Percentiles rank a stretch among this genome's conserved stretches.
Evolutionary conservation across 2,888 invertebrate species (phyloP).

Genomic region (Chironomus tentans): DNA sequence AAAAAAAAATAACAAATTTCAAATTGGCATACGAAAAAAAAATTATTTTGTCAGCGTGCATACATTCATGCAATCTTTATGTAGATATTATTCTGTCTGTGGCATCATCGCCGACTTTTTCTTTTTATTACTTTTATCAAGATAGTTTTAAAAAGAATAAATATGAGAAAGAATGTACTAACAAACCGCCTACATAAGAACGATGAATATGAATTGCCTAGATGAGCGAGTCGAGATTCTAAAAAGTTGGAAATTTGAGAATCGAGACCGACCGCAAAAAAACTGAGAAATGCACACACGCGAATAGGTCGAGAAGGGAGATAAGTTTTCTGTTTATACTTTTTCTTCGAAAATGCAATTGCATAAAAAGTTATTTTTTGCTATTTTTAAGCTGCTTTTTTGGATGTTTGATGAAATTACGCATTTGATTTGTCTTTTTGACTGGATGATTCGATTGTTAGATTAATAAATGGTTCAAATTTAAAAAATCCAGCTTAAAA

Average conservation of each 20-base stretch:
- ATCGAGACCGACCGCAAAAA: not conserved
- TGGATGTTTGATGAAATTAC: too few species aligned
- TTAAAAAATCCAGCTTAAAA: too few species aligned
- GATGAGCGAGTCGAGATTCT: not conserved
- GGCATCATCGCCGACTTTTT: not conserved
- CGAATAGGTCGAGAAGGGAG: not conserved
- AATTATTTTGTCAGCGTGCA: too few species aligned
- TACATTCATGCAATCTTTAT: too few species aligned
- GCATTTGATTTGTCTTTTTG: too few species aligned
- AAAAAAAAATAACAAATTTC: too few species aligned
- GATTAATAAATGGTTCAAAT: too few species aligned
- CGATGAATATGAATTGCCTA: not conserved
- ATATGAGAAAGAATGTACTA: not conserved
- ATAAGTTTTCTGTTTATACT: constrained; percentile 10
- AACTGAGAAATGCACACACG: constrained; percentile 13
- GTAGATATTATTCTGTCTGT: not conserved
- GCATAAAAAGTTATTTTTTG: not conserved
- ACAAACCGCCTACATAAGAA: not conserved
- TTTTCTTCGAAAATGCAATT: constrained; percentile 24
- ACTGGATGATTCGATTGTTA: too few species aligned
- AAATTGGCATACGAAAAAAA: too few species aligned
- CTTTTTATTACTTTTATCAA: not conserved
- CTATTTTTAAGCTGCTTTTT: not conserved
- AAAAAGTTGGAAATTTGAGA: not conserved
- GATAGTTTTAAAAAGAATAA: not conserved